phyloP scores from a whole-genome alignment of 1,140 invertebrate genomes.

The Melanaphis sacchari region DNA sequence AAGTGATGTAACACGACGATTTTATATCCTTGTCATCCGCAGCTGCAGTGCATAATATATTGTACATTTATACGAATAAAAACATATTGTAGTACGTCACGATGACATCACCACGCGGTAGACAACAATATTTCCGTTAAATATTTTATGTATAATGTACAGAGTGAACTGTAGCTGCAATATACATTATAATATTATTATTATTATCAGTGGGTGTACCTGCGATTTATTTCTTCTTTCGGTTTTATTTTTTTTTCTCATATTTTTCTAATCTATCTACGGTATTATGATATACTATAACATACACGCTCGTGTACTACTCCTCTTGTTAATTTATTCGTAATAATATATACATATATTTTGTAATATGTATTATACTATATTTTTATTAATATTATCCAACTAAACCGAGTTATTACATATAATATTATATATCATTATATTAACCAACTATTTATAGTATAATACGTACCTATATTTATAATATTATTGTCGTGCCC shows the following conservation, averaged over 20 bases:
- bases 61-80: background rate
- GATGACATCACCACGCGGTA: background rate
- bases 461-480: background rate
- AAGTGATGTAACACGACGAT: background rate
- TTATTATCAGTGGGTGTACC: background rate
- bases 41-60: background rate
- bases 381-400: conserved; percentile 44
- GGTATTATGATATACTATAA: background rate
- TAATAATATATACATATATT: conserved; percentile 24
- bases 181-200: background rate
- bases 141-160: background rate
- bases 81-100: background rate
- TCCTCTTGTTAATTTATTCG: conserved; percentile 52
- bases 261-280: conserved; percentile 2
- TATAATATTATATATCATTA: conserved; percentile 34
- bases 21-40: background rate
- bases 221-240: conserved; percentile 20
- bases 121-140: background rate
- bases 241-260: conserved; percentile 33
- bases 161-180: background rate
- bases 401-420: background rate
- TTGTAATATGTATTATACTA: conserved; percentile 51
- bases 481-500: background rate
- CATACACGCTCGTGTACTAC: background rate
- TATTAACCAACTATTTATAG: conserved; percentile 44